Base-by-base conservation (phyloP, 1,140 invertebrate species). In the Zophobas atratus region DNA sequence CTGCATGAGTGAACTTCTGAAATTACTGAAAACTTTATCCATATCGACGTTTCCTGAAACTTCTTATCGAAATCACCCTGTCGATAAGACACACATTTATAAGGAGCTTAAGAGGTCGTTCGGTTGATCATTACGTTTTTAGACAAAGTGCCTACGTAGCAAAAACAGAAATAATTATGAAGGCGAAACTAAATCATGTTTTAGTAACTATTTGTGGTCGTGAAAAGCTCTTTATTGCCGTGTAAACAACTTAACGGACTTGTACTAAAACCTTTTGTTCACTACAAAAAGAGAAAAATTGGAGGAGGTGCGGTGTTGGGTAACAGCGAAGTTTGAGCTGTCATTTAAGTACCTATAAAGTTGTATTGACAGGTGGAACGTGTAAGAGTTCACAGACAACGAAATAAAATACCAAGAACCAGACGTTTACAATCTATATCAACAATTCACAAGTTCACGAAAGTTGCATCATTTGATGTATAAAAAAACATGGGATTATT, bases 1-100 rank as follows among this genome's bases (percentile, higher is more conserved):
- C 49, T 51, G 49, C 49, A 51, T 20, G 49, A 51, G 49, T 51
- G 49, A 63, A 67, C 39, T 67, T 67, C 36, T 39, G 6, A 67
- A 67, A 41, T 67, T 41, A 67, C 60, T 63, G 57, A 63, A 67
- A 67, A 67, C 60, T 67, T 67, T 57, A 35, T 4, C 55, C 55
- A 57, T 57, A 51, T 57, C 55, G 34, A 35, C 49, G 49, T 51
- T 51, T 51, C 49, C 49, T 4, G 49, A 51, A 51, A 51, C 49
- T 57, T 67, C 60, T 67, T 67, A 67, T 67, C 60, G 60, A 1
- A 41, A 51, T 51, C 49, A 20, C 4, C 49, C n/a, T 20, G n/a
- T 51, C 49, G 49, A 51, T 20, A 20, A 51, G 49, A 20, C 49
- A 8, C 60, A 67, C 60, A 67, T 67, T 67, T 67, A 67, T 67